These are phyloP conservation scores for Craseonycteris thonglongyai DNA, from an alignment of 2,113 vertebrate genomes.

Conservation along the genomic window DNA sequence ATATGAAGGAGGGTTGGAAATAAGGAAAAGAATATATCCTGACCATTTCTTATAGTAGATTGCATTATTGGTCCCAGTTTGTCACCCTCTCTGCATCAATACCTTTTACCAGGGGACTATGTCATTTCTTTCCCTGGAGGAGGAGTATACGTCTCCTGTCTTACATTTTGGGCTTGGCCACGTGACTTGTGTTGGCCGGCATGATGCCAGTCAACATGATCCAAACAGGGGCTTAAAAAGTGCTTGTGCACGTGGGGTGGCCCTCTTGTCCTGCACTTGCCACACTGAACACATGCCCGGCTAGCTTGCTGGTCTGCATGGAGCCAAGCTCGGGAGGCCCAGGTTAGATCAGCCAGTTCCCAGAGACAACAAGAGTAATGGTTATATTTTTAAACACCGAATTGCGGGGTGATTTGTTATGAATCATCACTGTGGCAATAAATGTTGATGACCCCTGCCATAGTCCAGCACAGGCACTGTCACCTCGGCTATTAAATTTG, in stretches of 20 bases:
- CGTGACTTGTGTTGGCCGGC: background rate
- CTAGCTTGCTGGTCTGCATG: background rate
- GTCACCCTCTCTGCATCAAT: background rate
- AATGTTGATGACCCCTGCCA: background rate
- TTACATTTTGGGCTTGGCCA: background rate
- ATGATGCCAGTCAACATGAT: background rate
- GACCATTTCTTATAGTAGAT: background rate
- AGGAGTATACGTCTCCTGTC: background rate
- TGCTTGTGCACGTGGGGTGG: fast-evolving
- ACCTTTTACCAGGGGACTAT: background rate
- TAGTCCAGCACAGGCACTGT: background rate
- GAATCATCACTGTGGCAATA: background rate
- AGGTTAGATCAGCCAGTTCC: background rate
- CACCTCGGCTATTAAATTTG: background rate
- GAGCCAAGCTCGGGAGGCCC: background rate
- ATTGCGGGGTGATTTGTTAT: background rate
- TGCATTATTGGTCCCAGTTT: background rate
- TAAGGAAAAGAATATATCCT: background rate
- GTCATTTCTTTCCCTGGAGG: background rate
- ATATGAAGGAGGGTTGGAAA: background rate
- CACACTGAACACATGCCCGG: fast-evolving
- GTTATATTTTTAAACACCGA: background rate
- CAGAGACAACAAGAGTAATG: background rate
- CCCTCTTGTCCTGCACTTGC: background rate
- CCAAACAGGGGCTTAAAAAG: background rate